Evolutionary conservation across 2,113 vertebrate genomes (phyloP).

Genomic region (Calyptommatus sinebrachiatus): DNA sequence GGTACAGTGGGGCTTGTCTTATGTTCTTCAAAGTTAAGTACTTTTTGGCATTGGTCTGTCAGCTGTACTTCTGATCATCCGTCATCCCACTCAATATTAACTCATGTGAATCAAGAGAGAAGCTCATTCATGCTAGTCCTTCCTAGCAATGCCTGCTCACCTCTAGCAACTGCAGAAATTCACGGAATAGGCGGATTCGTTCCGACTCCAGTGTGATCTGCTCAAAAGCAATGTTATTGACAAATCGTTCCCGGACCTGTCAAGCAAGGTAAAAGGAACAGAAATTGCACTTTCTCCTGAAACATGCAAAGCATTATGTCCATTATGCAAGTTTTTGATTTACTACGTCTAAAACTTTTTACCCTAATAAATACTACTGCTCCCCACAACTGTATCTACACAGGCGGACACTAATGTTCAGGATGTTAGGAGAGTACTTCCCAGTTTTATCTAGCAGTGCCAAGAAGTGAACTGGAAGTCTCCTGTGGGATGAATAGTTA

Average conservation of each 20-base stretch:
- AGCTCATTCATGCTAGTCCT: not conserved
- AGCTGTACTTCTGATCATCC: not conserved
- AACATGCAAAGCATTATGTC: not conserved
- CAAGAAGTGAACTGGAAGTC: not conserved
- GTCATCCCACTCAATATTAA: not conserved
- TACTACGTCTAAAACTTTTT: not conserved
- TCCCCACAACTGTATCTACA: not conserved
- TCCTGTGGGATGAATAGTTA: not conserved
- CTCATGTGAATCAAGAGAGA: not conserved
- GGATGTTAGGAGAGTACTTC: not conserved
- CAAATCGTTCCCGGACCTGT: conserved; percentile 74
- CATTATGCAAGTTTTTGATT: not conserved
- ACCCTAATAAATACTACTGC: not conserved
- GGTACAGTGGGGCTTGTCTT: no score
- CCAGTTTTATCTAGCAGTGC: not conserved
- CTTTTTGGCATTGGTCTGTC: not conserved
- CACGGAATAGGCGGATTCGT: conserved; percentile 74
- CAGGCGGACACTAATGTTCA: not conserved
- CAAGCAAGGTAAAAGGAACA: conserved; percentile 30
- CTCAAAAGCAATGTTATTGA: conserved; percentile 72
- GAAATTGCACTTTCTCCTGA: not conserved
- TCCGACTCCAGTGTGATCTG: conserved; percentile 77
- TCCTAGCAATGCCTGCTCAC: conserved; percentile 39
- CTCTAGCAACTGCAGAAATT: conserved; percentile 72
- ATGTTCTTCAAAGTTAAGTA: not conserved